Base-by-base conservation (phyloP, 1,140 invertebrate genomes). In the Pantala flavescens region DNA sequence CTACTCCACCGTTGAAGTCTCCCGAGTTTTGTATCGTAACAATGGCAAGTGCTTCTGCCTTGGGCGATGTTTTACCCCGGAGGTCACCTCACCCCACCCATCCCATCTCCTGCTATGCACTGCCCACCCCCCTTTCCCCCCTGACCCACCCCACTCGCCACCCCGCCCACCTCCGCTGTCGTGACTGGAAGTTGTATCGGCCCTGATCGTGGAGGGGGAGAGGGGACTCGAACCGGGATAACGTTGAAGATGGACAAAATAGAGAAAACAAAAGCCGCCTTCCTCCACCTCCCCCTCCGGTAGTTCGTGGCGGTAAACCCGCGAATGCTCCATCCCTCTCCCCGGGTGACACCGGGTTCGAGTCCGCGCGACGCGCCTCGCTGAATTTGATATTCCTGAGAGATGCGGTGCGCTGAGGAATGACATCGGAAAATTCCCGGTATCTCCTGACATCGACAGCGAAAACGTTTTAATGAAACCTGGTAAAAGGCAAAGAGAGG, bases 381-480 rank as follows among this genome's bases (percentile, higher is more conserved):
- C 14, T 63, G 49, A 63, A 63, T 63, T 63, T 63, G 49, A 63
- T 63, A 63, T 63, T 63, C 49, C 49, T 21, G 14, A 19, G 49
- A 63, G 49, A 63, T 63, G 49, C 28, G 28, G 28, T 36, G 28
- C 28, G 28, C 28, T 16, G 49, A 63, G 49, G 49, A 63, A 63
- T 16, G 49, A 21, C 16, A 63, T 16, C 49, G 49, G 49, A 63
- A 21, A 63, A 63, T 63, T 21, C 49, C 49, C 49, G 49, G 49
- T 63, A 63, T 63, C 49, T 63, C 49, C 14, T 63, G 49, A 63
- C 49, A 63, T 63, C 49, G 49, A 63, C 49, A 63, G 49, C 14
- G 49, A 63, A 63, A 63, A 63, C 49, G 49, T 63, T 63, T 63
- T 63, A 63, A 63, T 63, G 49, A 63, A 63, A 63, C 49, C 12